Conservation (phyloP, 1,140 invertebrate genomes). For the Ladona fulva region DNA sequence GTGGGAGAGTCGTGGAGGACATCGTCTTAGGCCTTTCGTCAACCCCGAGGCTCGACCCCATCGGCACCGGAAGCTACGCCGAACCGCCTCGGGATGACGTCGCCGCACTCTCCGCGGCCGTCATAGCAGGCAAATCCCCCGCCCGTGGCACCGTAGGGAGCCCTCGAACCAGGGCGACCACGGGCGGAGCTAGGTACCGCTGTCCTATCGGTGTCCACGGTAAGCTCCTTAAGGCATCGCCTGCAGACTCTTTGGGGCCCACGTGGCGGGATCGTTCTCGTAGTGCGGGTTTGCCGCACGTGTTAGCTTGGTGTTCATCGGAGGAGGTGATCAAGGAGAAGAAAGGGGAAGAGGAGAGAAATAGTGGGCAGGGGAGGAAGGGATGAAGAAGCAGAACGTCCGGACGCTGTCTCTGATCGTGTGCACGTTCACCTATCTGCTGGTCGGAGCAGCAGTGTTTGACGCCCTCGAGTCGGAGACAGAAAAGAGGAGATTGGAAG, state of each 20-base stretch:
- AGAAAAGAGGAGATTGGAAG: slow-evolving; percentile 76
- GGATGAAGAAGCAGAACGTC: slow-evolving; percentile 96
- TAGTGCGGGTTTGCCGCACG: neutral
- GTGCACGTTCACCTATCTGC: slow-evolving; percentile 96
- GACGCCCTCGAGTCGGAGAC: slow-evolving; percentile 94
- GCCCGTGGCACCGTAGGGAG: neutral
- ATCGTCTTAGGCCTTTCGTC: neutral
- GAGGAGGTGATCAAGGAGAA: neutral
- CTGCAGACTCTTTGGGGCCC: neutral
- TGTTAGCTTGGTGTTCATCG: neutral
- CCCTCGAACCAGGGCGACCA: neutral
- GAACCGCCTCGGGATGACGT: neutral
- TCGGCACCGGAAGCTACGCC: neutral
- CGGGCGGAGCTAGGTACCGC: no score
- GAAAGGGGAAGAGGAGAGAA: neutral
- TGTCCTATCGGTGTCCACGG: no score
- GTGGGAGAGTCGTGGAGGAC: neutral
- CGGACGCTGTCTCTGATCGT: slow-evolving; percentile 97
- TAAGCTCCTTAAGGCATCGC: no score
- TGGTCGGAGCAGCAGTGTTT: slow-evolving; percentile 98
- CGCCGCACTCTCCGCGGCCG: neutral
- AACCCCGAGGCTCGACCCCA: neutral
- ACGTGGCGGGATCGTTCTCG: neutral
- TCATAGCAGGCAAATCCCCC: neutral
- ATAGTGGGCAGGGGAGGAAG: slow-evolving; percentile 10